Evolutionary conservation across 2,888 invertebrate species (phyloP).

Genomic region (Ypsolopha scabrella): DNA sequence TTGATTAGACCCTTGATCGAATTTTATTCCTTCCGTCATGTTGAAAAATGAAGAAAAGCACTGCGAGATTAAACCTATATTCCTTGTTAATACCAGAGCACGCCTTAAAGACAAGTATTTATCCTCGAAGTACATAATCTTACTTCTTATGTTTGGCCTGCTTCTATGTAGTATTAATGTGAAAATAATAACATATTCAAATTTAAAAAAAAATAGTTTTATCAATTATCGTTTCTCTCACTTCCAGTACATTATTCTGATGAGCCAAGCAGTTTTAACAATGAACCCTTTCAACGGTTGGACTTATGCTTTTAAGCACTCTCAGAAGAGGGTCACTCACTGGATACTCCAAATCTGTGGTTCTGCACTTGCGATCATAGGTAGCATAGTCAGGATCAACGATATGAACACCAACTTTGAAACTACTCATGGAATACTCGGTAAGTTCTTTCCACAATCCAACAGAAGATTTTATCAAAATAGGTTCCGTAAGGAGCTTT

Average conservation of each 20-base stretch:
- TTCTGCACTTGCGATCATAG: conserved; percentile 28
- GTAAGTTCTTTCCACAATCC: conserved; percentile 16
- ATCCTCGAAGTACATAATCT: too few relatives aligned
- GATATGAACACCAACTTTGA: conserved; percentile 12
- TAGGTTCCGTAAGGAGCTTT: not conserved
- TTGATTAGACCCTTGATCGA: too few relatives aligned
- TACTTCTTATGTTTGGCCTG: too few relatives aligned
- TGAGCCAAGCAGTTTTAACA: conserved; percentile 34
- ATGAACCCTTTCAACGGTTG: conserved; percentile 32
- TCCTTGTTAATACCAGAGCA: too few relatives aligned
- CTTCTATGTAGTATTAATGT: too few relatives aligned
- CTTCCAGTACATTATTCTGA: conserved; percentile 41
- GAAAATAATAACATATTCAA: too few relatives aligned
- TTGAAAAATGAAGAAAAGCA: too few relatives aligned
- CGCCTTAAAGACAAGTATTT: too few relatives aligned
- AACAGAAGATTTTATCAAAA: not conserved
- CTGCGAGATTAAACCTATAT: too few relatives aligned
- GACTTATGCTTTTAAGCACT: conserved; percentile 22
- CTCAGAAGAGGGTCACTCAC: conserved; percentile 28
- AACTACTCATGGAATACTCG: conserved; percentile 28
- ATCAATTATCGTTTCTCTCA: not conserved
- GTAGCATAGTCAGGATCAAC: conserved; percentile 23
- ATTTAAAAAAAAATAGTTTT: not conserved
- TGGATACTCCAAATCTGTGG: conserved; percentile 35
- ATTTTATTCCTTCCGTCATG: too few relatives aligned